Percentiles rank a stretch among this genome's conserved stretches.
These are phyloP conservation scores for Desoria tigrina DNA, from an alignment of 2,888 invertebrate genomes.

Conservation along the genomic window DNA sequence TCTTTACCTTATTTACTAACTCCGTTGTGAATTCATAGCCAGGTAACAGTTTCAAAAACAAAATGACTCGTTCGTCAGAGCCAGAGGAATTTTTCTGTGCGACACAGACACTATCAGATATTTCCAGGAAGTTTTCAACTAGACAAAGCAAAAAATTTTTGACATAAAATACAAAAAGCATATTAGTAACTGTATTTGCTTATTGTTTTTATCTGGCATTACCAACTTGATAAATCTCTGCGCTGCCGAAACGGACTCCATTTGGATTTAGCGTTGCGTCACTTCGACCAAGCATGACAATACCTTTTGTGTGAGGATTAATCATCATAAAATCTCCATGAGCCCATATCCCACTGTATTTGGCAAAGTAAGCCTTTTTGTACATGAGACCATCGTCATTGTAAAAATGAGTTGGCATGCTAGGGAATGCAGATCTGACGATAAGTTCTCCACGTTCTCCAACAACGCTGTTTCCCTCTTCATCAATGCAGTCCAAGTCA, in stretches of 20 bases:
- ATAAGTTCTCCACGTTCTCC: conserved; percentile 62
- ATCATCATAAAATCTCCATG: conserved; percentile 63
- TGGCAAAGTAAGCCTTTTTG: conserved; percentile 60
- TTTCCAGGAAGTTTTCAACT: conserved; percentile 61
- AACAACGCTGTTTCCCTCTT: conserved; percentile 58
- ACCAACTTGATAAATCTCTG: conserved; percentile 64
- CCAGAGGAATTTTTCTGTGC: conserved; percentile 59
- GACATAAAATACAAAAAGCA: background rate
- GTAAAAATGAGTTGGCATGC: conserved; percentile 63
- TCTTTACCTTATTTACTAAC: conserved; percentile 57
- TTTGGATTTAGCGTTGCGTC: conserved; percentile 64
- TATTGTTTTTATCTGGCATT: conserved; percentile 40
- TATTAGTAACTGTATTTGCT: background rate
- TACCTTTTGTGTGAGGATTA: conserved; percentile 60
- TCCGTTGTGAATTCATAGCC: conserved; percentile 56
- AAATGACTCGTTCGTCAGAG: conserved; percentile 61
- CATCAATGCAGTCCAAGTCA: conserved; percentile 60
- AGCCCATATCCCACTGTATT: conserved; percentile 61
- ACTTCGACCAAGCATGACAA: conserved; percentile 63
- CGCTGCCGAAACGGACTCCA: conserved; percentile 64
- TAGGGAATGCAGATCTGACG: conserved; percentile 62
- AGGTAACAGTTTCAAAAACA: conserved; percentile 61
- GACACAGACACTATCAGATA: conserved; percentile 62
- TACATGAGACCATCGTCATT: conserved; percentile 60
- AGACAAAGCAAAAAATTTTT: conserved; percentile 16